Base-by-base conservation (phyloP, 1,140 invertebrate genomes). In the Drosophila novamexicana region DNA sequence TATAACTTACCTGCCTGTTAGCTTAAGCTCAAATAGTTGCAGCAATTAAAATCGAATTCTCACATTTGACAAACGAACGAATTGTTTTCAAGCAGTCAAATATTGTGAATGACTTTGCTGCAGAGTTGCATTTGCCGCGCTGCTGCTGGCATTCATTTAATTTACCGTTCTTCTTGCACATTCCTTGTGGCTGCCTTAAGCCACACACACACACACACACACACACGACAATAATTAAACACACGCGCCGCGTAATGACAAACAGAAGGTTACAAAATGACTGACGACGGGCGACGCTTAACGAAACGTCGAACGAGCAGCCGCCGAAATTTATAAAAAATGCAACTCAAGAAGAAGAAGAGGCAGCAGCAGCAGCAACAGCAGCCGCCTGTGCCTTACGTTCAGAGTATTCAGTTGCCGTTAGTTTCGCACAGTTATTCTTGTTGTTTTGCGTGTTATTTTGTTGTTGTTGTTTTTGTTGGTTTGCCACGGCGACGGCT, bases 221-320 rank as follows among this genome's bases (percentile, higher is more conserved):
- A 40, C 5, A 57, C 14, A 7, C 45, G 40, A 63, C 39, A 58
- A 67, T 74, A 80, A 74, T 80, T 80, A 77, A 74, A 50, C 69
- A 81, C 77, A 68, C 81, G 81, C 81, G 69, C 53, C 58, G 52
- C 68, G 62, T 52, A 45, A 64, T 34, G 34, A 54, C 32, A 45
- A 69, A 52, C 45, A 14, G 14, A 50, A 52, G 40, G 22, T 47
- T 36, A 22, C 37, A 40, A 39, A 40, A 56, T 14, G 39, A 32
- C 18, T 8, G 34, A 18, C 22, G 9, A 63, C 36, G 36, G 36
- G 45, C 59, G 9, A 34, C 32, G 47, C 36, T 40, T 10, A 64
- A 34, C 29, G 29, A 59, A 58, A 52, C 22, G 59, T 12, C 59
- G 49, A 54, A 62, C 42, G 42, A 29, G 22, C 22, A 57, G 12